Percentiles rank a stretch among this genome's conserved stretches.
phyloP scores from a whole-genome alignment of 2,113 vertebrate species.

The Pollimyrus isidori region DNA sequence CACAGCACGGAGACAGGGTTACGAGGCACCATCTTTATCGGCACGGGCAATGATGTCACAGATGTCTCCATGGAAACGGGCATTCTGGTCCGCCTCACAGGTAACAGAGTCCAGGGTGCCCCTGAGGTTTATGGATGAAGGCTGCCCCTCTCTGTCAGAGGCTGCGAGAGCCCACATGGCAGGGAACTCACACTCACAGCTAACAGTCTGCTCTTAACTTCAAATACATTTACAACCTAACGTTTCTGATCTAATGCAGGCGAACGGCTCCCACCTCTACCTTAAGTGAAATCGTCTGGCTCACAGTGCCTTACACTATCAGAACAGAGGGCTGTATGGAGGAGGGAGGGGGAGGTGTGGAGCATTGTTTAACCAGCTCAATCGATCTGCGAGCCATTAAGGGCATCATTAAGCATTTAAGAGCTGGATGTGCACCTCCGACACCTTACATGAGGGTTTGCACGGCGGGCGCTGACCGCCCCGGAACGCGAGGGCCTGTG shows the following conservation, averaged over 20 bases:
- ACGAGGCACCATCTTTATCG: slow-evolving; percentile 19
- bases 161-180: not conserved
- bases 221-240: not conserved
- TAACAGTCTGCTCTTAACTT: not conserved
- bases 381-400: not conserved
- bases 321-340: not conserved
- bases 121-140: not conserved
- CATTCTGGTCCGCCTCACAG: not conserved
- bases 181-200: not conserved
- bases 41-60: slow-evolving; percentile 20
- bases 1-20: slow-evolving; percentile 52
- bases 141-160: not conserved
- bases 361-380: not conserved
- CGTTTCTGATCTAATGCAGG: not conserved
- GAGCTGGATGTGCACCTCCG: not conserved
- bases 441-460: not conserved
- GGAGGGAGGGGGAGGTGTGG: not conserved
- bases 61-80: not conserved
- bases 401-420: not conserved
- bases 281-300: not conserved
- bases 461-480: not conserved
- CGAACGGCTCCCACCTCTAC: not conserved
- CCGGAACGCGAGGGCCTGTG: too few relatives aligned
- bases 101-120: not conserved
- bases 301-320: not conserved